These are phyloP conservation scores for Diorhabda carinulata DNA, from an alignment of 1,140 invertebrate species.

Conservation along the genomic window DNA sequence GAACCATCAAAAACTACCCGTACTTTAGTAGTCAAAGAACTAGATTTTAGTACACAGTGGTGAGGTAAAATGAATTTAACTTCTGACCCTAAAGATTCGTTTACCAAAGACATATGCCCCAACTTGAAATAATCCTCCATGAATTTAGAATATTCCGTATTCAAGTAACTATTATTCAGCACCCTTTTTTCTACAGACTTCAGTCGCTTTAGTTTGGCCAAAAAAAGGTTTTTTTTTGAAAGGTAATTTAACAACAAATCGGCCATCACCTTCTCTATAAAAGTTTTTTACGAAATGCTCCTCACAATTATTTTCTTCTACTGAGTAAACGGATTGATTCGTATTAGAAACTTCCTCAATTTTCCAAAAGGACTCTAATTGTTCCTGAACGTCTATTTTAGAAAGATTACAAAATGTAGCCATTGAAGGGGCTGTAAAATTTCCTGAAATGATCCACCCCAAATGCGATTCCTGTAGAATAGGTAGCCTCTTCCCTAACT, in stretches of 20 bases:
- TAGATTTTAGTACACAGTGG: background rate
- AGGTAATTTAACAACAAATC: slow-evolving; percentile 21
- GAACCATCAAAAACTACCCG: slow-evolving; percentile 7
- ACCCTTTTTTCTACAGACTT: slow-evolving; percentile 16
- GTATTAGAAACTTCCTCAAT: background rate
- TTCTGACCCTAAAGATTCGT: background rate
- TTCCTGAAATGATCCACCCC: slow-evolving; percentile 19
- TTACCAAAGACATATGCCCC: slow-evolving; percentile 37
- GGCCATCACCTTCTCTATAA: background rate
- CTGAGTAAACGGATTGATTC: background rate
- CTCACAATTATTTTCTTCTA: slow-evolving; percentile 1
- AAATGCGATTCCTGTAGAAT: slow-evolving; percentile 20
- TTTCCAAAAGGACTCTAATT: slow-evolving; percentile 10
- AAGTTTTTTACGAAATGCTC: slow-evolving; percentile 5
- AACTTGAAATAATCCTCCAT: slow-evolving; percentile 40
- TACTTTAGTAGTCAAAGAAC: background rate
- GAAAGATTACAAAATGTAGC: background rate
- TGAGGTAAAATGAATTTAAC: background rate
- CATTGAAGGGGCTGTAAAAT: background rate
- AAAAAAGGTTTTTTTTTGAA: slow-evolving; percentile 5
- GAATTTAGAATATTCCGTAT: slow-evolving; percentile 32
- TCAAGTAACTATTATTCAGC: slow-evolving; percentile 5
- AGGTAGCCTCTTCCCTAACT: slow-evolving; percentile 10
- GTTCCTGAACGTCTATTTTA: background rate
- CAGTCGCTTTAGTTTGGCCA: slow-evolving; percentile 11